Evolutionary conservation across 2,797 vertebrate species (phyloP), one percentile per base, ranked within the genome.

Genomic region (Paguma larvata): DNA sequence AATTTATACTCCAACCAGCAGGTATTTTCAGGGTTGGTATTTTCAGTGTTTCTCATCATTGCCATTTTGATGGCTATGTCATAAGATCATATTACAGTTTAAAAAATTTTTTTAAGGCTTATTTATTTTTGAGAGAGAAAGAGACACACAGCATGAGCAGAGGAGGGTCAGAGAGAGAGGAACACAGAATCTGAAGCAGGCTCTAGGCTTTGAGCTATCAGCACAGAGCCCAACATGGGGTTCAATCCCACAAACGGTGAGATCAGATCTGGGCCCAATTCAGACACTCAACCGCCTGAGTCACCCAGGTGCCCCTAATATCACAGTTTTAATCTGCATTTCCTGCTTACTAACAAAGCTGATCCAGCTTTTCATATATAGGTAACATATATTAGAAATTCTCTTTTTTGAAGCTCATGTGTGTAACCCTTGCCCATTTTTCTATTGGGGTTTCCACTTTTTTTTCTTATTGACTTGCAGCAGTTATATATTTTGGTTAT

Each of bases 381-480:
- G 32, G 53, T 34, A 41, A 88, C 77, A 51, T 30, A 53, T 46
- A 68, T 34, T 75, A 21, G n/a, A 46, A 1, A 68, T 14, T 7
- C 3, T 89, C 18, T 89, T 89, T 89, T 96, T 21, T 92, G 59
- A 95, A 56, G 15, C 44, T 79, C 59, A 84, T 65, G 1, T 89
- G 56, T 85, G 62, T 89, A 78, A 63, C 3, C 30, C 93, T 93
- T 95, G 30, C 6, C 16, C 21, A 21, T 46, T 91, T 89, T 83
- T 70, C 56, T 38, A n/a, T 59, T 68, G 62, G 9, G 2, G 12
- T 27, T 80, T 86, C 46, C 82, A 15, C 1, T 19, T 19, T 82
- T 94, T 94, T 73, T 91, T 78, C 27, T 92, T 53, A 86, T 32
- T 96, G 13, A 87, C 15, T 85, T 83, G 2, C n/a, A 70, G 16